A percentile compares a stretch with the other conserved stretches of the same genome.
phyloP scores from a whole-genome alignment of 2,113 vertebrate genomes.

The Sceloporus tristichus region DNA sequence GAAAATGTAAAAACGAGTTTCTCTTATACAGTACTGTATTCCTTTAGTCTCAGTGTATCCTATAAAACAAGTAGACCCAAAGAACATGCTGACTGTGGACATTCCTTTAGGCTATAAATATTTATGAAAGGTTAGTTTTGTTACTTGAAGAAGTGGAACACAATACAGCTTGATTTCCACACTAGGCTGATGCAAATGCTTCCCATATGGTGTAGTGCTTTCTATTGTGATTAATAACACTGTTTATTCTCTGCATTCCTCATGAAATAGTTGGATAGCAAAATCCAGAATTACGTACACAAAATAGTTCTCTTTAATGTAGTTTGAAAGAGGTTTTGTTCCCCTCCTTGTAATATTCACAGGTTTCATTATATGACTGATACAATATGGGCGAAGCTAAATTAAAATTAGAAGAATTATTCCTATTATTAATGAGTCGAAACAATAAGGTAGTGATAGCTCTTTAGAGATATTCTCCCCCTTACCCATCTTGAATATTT shows the following conservation, averaged over 20 bases:
- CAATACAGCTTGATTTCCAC: slow-evolving; percentile 43
- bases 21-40: neutral
- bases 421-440: neutral
- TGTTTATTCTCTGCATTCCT: slow-evolving; percentile 51
- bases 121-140: slow-evolving; percentile 17
- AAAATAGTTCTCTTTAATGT: neutral
- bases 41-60: slow-evolving; percentile 31
- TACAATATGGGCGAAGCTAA: rapidly evolving
- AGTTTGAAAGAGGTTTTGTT: slow-evolving; percentile 8
- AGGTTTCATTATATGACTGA: neutral
- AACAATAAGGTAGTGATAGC: neutral
- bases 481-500: neutral
- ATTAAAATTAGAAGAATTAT: neutral
- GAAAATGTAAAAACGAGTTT: neutral
- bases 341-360: slow-evolving; percentile 31
- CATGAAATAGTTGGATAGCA: slow-evolving; percentile 25
- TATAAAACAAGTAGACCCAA: slow-evolving; percentile 40
- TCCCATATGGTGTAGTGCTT: slow-evolving; percentile 45
- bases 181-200: slow-evolving; percentile 43
- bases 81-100: slow-evolving; percentile 46
- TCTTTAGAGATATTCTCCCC: neutral
- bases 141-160: slow-evolving; percentile 46
- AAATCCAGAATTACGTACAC: slow-evolving; percentile 19
- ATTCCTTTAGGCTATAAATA: slow-evolving; percentile 32
- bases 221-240: slow-evolving; percentile 30